A percentile compares a stretch with the other conserved stretches of the same genome.
Conservation (phyloP, 30 jellyfish, hydroid and myxozoan genomes). For the Catostylus mosaicus region DNA sequence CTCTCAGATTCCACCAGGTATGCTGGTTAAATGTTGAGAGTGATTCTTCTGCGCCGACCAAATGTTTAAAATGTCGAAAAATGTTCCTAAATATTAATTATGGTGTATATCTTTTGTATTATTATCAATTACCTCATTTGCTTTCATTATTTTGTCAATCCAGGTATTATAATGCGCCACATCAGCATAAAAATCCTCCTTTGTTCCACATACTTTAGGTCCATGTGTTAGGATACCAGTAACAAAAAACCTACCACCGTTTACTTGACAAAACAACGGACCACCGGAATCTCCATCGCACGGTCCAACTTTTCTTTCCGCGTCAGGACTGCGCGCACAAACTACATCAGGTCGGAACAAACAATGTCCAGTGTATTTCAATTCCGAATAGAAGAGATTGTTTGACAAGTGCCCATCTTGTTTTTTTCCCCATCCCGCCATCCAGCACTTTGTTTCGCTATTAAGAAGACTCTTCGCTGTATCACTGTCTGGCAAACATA, state of each 20-base stretch:
- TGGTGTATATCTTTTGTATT: too few relatives aligned
- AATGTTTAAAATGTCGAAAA: too few relatives aligned
- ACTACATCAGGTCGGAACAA: slow-evolving; percentile 51
- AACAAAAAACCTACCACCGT: slow-evolving; percentile 49
- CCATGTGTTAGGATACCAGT: slow-evolving; percentile 75
- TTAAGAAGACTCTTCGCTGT: slow-evolving; percentile 1
- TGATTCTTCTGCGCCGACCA: too few relatives aligned
- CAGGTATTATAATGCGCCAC: slow-evolving; percentile 30
- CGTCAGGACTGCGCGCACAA: slow-evolving; percentile 67
- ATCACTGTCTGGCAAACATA: slow-evolving; percentile 49
- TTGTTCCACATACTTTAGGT: slow-evolving; percentile 66
- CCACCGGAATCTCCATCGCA: slow-evolving; percentile 87
- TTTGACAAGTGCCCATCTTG: slow-evolving; percentile 31
- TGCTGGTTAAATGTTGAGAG: too few relatives aligned
- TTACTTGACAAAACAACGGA: slow-evolving; percentile 63
- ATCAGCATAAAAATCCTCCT: slow-evolving; percentile 56
- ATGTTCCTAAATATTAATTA: too few relatives aligned
- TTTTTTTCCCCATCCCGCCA: slow-evolving; percentile 83
- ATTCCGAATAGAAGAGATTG: slow-evolving; percentile 23
- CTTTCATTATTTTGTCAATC: slow-evolving; percentile 45
- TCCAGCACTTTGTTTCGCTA: slow-evolving; percentile 57
- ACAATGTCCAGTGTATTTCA: slow-evolving; percentile 51
- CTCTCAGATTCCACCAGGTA: background rate
- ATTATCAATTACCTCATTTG: background rate
- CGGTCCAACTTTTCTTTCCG: slow-evolving; percentile 41